A percentile compares a stretch with the other conserved stretches of the same genome.
phyloP scores from a whole-genome alignment of 2,888 invertebrate genomes.

The Aromia moschata region DNA sequence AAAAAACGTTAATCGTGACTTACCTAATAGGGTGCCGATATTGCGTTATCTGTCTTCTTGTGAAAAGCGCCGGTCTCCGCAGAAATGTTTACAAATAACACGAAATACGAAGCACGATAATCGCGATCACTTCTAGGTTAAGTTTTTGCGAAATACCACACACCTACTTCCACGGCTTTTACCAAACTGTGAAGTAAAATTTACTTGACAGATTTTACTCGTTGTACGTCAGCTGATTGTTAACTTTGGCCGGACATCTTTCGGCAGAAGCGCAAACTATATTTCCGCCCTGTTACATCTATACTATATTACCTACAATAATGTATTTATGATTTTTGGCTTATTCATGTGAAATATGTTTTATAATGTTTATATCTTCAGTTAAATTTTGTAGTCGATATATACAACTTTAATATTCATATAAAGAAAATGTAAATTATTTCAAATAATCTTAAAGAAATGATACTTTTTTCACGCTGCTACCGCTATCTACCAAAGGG shows the following conservation, averaged over 20 bases:
- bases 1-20: constrained; percentile 6
- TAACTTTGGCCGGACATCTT: constrained; percentile 3
- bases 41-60: not conserved
- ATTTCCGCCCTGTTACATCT: not conserved
- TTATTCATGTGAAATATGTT: no score
- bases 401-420: no score
- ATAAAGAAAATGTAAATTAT: no score
- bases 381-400: no score
- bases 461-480: no score
- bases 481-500: no score
- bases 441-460: no score
- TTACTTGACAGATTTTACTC: constrained; percentile 19
- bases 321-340: no score
- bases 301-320: no score
- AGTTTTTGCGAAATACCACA: constrained; percentile 5
- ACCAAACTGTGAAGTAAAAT: constrained; percentile 15
- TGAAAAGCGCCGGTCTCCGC: not conserved
- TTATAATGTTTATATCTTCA: no score
- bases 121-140: constrained; percentile 18
- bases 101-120: constrained; percentile 4
- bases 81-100: constrained; percentile 8
- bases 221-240: constrained; percentile 12
- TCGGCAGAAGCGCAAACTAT: not conserved
- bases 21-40: constrained; percentile 8
- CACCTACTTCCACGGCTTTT: constrained; percentile 10